Conservation (phyloP, 2,113 vertebrate genomes). For the Fregetta grallaria region DNA sequence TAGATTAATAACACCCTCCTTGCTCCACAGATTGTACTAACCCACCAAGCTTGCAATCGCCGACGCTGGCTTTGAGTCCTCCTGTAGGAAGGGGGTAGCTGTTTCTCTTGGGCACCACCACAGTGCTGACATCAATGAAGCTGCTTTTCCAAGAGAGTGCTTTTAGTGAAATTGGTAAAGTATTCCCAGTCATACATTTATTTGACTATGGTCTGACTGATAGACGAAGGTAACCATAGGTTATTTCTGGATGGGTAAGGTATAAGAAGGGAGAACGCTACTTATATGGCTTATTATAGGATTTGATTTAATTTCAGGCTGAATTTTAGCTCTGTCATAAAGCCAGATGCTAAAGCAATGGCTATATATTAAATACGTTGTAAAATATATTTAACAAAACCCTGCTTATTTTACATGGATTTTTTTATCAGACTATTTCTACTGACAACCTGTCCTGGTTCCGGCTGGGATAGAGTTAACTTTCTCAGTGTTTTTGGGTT, state of each 20-base stretch:
- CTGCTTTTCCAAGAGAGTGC: not conserved
- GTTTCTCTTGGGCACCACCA: not conserved
- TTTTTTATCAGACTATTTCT: not conserved
- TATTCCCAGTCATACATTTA: not conserved
- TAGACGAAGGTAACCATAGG: rapidly evolving
- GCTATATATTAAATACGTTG: not conserved
- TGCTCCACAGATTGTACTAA: not conserved
- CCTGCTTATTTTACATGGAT: not conserved
- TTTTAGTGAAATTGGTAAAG: not conserved
- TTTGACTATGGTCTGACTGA: not conserved
- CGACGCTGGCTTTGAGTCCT: not conserved
- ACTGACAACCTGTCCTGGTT: no score
- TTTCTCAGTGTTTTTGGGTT: no score
- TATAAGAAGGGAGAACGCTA: not conserved
- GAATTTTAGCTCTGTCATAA: not conserved
- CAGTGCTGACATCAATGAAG: not conserved
- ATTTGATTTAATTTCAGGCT: not conserved
- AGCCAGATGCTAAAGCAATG: not conserved
- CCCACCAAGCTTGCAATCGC: not conserved
- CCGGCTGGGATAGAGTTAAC: no score
- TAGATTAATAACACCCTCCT: not conserved
- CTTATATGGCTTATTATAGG: not conserved
- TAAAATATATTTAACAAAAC: not conserved
- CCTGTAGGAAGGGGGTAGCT: not conserved
- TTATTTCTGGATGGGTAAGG: not conserved